These are phyloP conservation scores for Lagodon rhomboides DNA, from an alignment of 2,797 vertebrate genomes.

Conservation along the genomic window DNA sequence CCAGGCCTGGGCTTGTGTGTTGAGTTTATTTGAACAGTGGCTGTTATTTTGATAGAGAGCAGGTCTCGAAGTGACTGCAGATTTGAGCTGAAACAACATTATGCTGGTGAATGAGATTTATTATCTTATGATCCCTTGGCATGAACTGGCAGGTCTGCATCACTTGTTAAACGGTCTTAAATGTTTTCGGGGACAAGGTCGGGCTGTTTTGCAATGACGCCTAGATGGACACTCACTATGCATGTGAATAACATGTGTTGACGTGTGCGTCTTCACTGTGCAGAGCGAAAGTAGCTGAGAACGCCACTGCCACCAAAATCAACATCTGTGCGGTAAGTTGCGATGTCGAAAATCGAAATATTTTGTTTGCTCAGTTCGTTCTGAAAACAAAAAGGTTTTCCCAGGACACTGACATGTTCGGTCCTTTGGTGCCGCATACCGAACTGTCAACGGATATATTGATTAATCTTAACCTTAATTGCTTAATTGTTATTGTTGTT, in stretches of 20 bases:
- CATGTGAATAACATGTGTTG: conserved; percentile 30
- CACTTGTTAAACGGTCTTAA: conserved; percentile 55
- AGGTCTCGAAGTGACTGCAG: conserved; percentile 72
- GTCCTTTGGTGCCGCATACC: conserved; percentile 1
- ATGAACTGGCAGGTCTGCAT: conserved; percentile 68
- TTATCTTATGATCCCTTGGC: conserved; percentile 70
- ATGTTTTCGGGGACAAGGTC: conserved; percentile 60
- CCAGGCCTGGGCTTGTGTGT: conserved; percentile 76
- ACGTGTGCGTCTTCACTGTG: conserved; percentile 6
- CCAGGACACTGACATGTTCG: conserved; percentile 9
- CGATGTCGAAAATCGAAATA: too few relatives aligned
- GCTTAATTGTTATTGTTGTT: conserved; percentile 41
- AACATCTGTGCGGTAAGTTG: too few relatives aligned
- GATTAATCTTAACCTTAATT: conserved; percentile 29
- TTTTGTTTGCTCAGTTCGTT: too few relatives aligned
- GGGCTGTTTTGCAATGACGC: conserved; percentile 45
- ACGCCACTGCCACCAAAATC: not conserved
- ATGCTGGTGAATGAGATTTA: conserved; percentile 74
- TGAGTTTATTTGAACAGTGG: conserved; percentile 79
- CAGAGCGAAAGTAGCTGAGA: not conserved
- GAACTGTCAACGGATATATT: conserved; percentile 31
- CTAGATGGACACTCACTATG: conserved; percentile 46
- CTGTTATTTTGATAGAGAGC: conserved; percentile 78
- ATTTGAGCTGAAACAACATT: conserved; percentile 78
- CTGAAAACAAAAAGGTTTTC: conserved; percentile 5